Evolutionary conservation across 2,888 invertebrate genomes (phyloP).

Genomic region (Cerceris ruficornis): DNA sequence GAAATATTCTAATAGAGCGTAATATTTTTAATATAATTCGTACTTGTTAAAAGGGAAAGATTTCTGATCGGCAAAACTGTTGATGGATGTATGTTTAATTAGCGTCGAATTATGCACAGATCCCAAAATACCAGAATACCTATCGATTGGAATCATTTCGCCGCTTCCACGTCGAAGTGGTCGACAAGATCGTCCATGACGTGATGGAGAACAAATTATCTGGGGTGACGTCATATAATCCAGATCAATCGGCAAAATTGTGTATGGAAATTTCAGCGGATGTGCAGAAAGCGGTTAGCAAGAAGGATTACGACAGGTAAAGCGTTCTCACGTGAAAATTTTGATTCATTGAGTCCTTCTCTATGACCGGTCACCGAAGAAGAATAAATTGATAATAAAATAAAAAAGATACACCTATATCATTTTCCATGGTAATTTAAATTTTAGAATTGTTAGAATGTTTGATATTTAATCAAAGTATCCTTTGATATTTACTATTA

Average conservation of each 20-base stretch:
- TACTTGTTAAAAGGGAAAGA: not conserved
- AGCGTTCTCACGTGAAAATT: not conserved
- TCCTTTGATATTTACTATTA: too few species aligned
- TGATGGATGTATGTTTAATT: too few species aligned
- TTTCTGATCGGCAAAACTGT: not conserved
- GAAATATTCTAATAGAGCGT: not conserved
- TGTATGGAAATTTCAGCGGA: constrained; percentile 56
- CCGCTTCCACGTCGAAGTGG: constrained; percentile 37
- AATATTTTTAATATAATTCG: not conserved
- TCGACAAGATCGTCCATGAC: constrained; percentile 51
- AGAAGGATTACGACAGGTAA: constrained; percentile 64
- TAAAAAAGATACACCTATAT: not conserved
- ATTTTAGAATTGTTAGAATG: not conserved
- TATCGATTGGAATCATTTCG: constrained; percentile 59
- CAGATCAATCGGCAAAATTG: constrained; percentile 47
- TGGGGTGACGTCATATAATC: constrained; percentile 50
- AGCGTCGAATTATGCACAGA: constrained; percentile 25
- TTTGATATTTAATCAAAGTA: not conserved
- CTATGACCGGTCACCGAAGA: not conserved
- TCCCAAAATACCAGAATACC: constrained; percentile 63
- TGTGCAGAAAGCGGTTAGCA: constrained; percentile 51
- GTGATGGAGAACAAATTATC: constrained; percentile 53
- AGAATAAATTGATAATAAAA: not conserved
- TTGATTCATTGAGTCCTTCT: not conserved
- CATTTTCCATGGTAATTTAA: not conserved